Base-by-base conservation (phyloP, 2,797 vertebrate genomes). In the Tapirus indicus region DNA sequence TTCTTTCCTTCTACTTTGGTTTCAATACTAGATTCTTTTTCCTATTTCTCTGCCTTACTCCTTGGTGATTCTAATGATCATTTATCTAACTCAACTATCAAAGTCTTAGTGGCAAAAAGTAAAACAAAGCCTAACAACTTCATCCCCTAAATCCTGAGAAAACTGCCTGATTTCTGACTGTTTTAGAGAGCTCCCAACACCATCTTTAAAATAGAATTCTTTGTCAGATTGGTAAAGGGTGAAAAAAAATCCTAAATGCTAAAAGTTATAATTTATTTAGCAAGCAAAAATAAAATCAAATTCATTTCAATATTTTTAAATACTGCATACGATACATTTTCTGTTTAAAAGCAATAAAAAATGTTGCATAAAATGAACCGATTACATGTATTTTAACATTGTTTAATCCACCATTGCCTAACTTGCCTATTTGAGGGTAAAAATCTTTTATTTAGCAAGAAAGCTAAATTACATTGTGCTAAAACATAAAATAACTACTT, bases 261-360 rank as follows among this genome's bases (percentile, higher is more conserved):
- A 69, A 88, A 78, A 79, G 38, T 17, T 41, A 64, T 88, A 49
- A 94, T 74, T 85, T 75, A 89, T 85, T 52, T 72, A 82, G 47
- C 52, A 96, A 90, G 38, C 16, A 91, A 88, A 86, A 62, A 86
- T 62, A 84, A 94, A 94, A 93, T 90, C 10, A 72, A 85, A 80
- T 88, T 94, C 56, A 71, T 84, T 87, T 92, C 25, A 60, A 25
- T 38, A 49, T 83, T 90, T 84, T 86, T 92, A 72, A 66, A 85
- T 87, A 86, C 5, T 72, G 23, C 6, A 66, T 84, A 88, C 52
- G 10, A 88, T 47, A 49, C 6, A 88, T 82, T 97, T 89, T 35
- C 58, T 96, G 14, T 74, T 86, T 87, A 66, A 97, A 90, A 84
- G 66, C 32, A 91, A 77, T 49, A 58, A 41, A 72, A 82, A 94